phyloP scores from a whole-genome alignment of 2,888 invertebrate genomes.

The Sarcophaga subvicina region DNA sequence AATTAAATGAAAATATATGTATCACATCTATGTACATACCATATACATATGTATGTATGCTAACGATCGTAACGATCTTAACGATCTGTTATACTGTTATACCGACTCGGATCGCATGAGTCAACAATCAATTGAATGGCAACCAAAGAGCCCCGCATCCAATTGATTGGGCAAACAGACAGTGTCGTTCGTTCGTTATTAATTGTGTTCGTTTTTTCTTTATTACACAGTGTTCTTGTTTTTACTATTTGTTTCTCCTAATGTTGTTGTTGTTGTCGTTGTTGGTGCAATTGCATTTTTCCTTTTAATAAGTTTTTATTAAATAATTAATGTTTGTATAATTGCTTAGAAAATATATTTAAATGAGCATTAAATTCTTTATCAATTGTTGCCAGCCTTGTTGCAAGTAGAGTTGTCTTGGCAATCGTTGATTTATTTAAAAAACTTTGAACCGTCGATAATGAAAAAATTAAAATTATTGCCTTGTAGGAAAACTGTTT shows the following conservation, averaged over 20 bases:
- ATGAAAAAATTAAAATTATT: too few species aligned
- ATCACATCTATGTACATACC: neutral
- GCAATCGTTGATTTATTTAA: too few species aligned
- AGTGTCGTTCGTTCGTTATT: neutral
- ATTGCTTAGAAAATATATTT: conserved; percentile 61
- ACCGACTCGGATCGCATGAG: conserved; percentile 13
- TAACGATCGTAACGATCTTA: conserved; percentile 11
- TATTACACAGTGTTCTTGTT: neutral
- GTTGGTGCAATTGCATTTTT: neutral
- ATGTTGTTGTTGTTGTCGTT: conserved; percentile 19
- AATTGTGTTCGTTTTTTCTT: conserved; percentile 41
- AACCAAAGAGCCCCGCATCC: conserved; percentile 54
- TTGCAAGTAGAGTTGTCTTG: too few species aligned
- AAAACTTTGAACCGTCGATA: too few species aligned
- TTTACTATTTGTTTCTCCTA: neutral
- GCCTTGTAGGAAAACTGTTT: too few species aligned
- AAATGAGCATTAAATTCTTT: conserved; percentile 4
- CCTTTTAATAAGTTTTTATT: conserved; percentile 47
- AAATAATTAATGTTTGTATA: conserved; percentile 58
- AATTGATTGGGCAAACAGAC: conserved; percentile 43
- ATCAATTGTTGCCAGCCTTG: too few species aligned
- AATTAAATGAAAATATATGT: neutral
- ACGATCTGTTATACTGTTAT: conserved; percentile 33
- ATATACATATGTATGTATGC: too few species aligned
- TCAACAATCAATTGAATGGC: conserved; percentile 32